Conservation (phyloP, 2,113 vertebrate genomes). For the Scopus umbretta region DNA sequence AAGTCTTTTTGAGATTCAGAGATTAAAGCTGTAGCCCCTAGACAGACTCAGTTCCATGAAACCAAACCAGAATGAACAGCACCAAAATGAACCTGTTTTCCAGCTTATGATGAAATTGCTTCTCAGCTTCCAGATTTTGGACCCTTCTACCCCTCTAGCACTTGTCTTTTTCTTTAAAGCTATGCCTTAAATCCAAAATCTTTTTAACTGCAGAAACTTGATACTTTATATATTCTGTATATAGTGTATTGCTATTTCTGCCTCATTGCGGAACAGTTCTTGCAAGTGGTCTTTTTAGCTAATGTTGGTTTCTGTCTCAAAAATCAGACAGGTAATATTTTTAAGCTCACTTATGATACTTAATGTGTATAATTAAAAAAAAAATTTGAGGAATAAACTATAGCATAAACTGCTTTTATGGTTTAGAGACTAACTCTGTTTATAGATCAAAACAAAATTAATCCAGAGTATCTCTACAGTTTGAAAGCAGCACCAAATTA, state of each 20-base stretch:
- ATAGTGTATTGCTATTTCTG: background rate
- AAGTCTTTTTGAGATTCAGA: background rate
- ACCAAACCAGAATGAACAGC: background rate
- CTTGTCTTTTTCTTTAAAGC: background rate
- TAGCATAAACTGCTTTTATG: background rate
- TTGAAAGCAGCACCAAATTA: slow-evolving; percentile 26
- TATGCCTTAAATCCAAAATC: background rate
- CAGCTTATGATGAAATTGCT: background rate
- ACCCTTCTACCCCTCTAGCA: background rate
- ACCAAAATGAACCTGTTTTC: background rate
- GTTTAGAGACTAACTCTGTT: background rate
- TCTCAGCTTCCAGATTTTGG: background rate
- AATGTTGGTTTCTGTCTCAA: background rate
- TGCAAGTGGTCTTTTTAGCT: background rate
- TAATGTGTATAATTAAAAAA: background rate
- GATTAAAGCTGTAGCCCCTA: background rate
- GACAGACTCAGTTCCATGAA: background rate
- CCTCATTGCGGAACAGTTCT: background rate
- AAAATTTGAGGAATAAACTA: background rate
- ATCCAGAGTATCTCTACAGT: background rate
- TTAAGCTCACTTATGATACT: background rate
- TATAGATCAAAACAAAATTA: slow-evolving; percentile 23
- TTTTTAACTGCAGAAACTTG: background rate
- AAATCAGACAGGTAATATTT: background rate
- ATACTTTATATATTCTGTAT: background rate